Base-by-base conservation (phyloP, 1,140 invertebrate species). In the Euborellia annulipes region DNA sequence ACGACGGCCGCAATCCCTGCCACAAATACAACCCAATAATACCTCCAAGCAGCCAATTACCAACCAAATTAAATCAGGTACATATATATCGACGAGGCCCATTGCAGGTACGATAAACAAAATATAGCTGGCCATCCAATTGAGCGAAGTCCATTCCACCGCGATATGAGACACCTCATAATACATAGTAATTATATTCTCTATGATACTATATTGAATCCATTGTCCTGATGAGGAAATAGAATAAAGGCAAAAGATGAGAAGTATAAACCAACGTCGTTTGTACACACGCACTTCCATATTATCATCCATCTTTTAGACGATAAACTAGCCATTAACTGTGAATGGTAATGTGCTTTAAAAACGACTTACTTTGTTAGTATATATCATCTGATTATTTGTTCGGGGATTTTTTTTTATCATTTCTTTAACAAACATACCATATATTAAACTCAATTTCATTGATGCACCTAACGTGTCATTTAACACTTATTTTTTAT, bases 81-180 rank as follows among this genome's bases (percentile, higher is more conserved):
- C 61, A 52, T 60, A 59, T 44, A 65, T 67, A 49, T 75, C 64
- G 17, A 76, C 60, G 3, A 75, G 53, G 63, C 60, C 77, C 37
- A 69, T 72, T 0, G 75, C 74, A 3, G 78, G 77, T 48, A 80
- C 70, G 41, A 80, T 73, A 7, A 79, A 58, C 3, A 74, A 69
- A 43, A 78, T 70, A 54, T 79, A 81, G 3, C 64, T 65, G 19
- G 76, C 58, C 76, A 79, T 79, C 55, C 75, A 79, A 32, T 78
- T 64, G 62, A 79, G 71, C 0, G 72, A 75, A 23, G 73, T 66
- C 72, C 70, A 75, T 54, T 79, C 72, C 4, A 80, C 65, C 9
- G 62, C 56, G 0, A 60, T 48, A 18, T 55, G 48, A 3, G 39
- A 37, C 2, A 72, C 66, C n/a, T 50, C 47, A 51, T 62, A 64